A percentile compares a stretch with the other conserved stretches of the same genome.
Evolutionary conservation across 2,113 vertebrate genomes (phyloP).

Genomic region (Melanerpes formicivorus): DNA sequence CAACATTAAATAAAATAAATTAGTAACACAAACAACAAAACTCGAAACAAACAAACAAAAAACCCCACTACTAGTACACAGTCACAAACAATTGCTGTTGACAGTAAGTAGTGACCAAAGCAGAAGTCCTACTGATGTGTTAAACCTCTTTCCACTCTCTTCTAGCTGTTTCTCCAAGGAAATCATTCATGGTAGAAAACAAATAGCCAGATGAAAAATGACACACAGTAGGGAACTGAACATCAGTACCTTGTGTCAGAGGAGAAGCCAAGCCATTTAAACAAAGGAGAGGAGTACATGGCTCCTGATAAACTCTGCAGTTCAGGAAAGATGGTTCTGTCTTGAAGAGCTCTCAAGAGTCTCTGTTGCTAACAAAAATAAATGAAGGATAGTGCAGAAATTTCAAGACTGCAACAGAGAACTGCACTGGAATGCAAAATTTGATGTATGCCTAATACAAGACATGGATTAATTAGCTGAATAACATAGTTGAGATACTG

Average conservation of each 20-base stretch:
- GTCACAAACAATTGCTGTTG: neutral
- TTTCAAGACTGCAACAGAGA: neutral
- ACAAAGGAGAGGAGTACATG: neutral
- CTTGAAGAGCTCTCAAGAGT: neutral
- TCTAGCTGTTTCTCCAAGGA: neutral
- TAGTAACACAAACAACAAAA: neutral
- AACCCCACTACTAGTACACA: neutral
- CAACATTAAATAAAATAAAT: no score
- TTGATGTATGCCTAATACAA: neutral
- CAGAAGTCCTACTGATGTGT: neutral
- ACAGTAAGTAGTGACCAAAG: neutral
- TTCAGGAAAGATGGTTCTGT: neutral
- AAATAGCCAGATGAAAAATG: neutral
- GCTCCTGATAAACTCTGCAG: neutral
- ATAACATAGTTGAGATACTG: slow-evolving; percentile 16
- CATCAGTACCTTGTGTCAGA: neutral
- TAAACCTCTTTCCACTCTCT: neutral
- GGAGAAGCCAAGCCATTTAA: slow-evolving; percentile 1
- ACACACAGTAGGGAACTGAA: neutral
- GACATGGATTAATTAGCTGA: neutral
- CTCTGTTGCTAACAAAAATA: neutral
- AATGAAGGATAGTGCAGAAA: neutral
- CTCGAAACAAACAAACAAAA: neutral
- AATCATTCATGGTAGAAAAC: neutral
- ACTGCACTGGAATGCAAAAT: slow-evolving; percentile 3